Evolutionary conservation across 2,113 vertebrate species (phyloP).

Genomic region (Channa maculata): DNA sequence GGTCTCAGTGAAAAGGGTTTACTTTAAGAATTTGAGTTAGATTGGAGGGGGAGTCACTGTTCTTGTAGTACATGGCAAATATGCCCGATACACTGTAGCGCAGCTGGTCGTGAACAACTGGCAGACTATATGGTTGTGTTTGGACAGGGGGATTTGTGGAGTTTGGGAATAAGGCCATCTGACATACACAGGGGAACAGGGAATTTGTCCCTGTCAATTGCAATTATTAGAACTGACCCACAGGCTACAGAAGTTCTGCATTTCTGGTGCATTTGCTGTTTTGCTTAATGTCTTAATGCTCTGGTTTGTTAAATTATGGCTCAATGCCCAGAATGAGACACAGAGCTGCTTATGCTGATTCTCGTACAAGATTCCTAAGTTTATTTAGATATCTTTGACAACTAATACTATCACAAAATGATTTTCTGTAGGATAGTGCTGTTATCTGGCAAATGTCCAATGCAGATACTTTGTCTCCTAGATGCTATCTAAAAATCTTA

Average conservation of each 20-base stretch:
- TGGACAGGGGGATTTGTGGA: slow-evolving; percentile 81
- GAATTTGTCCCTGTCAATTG: slow-evolving; percentile 80
- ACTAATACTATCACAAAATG: slow-evolving; percentile 5
- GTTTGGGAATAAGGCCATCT: slow-evolving; percentile 79
- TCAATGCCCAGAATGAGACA: slow-evolving; percentile 33
- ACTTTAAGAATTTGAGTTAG: slow-evolving; percentile 31
- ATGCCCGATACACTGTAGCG: slow-evolving; percentile 61
- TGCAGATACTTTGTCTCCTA: slow-evolving; percentile 29
- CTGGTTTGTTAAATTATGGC: slow-evolving; percentile 55
- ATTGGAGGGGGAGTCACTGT: slow-evolving; percentile 30
- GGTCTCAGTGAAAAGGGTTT: slow-evolving; percentile 62
- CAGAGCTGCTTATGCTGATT: slow-evolving; percentile 21
- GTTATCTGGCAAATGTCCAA: slow-evolving; percentile 25
- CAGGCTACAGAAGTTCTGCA: slow-evolving; percentile 42
- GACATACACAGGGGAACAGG: slow-evolving; percentile 72
- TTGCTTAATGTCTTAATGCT: slow-evolving; percentile 61
- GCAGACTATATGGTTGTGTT: slow-evolving; percentile 81
- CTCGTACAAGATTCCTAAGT: slow-evolving; percentile 24
- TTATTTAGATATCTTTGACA: slow-evolving; percentile 42
- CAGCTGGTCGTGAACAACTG: slow-evolving; percentile 80
- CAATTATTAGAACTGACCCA: slow-evolving; percentile 70
- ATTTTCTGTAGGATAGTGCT: slow-evolving; percentile 13
- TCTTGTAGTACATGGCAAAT: slow-evolving; percentile 44
- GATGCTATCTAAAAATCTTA: slow-evolving; percentile 4
- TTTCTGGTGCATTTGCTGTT: slow-evolving; percentile 44